These are phyloP conservation scores for Chelon auratus DNA, from an alignment of 2,797 vertebrate genomes.

Conservation along the genomic window DNA sequence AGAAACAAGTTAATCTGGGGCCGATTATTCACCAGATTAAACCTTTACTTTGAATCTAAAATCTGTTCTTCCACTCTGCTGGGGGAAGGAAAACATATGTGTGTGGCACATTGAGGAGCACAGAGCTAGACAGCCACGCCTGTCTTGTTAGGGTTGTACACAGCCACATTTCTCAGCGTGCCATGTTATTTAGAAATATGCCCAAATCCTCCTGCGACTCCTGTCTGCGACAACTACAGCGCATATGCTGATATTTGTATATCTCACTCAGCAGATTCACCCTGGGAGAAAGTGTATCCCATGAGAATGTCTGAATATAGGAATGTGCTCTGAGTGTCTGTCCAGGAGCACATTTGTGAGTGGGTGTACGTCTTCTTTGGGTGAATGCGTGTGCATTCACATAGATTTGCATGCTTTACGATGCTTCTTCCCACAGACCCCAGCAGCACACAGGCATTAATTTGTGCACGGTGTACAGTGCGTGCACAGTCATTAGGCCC, in stretches of 20 bases:
- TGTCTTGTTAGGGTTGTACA: slow-evolving; percentile 49
- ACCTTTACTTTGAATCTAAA: slow-evolving; percentile 8
- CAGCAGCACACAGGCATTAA: slow-evolving; percentile 41
- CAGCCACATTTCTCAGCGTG: slow-evolving; percentile 47
- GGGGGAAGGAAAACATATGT: slow-evolving; percentile 17
- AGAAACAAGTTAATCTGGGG: slow-evolving; percentile 21
- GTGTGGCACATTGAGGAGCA: slow-evolving; percentile 6
- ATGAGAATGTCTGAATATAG: slow-evolving; percentile 59
- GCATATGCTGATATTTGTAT: slow-evolving; percentile 63
- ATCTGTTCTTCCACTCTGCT: slow-evolving; percentile 9
- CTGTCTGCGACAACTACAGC: slow-evolving; percentile 58
- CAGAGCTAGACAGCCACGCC: slow-evolving; percentile 34
- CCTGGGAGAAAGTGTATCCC: slow-evolving; percentile 58
- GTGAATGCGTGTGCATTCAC: slow-evolving; percentile 33
- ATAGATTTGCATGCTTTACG: slow-evolving; percentile 53
- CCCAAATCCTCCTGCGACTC: slow-evolving; percentile 46
- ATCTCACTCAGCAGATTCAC: slow-evolving; percentile 69
- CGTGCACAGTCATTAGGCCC: slow-evolving; percentile 50
- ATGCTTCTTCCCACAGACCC: slow-evolving; percentile 42
- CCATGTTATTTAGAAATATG: slow-evolving; percentile 58
- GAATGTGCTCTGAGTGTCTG: slow-evolving; percentile 47
- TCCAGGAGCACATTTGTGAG: slow-evolving; percentile 40
- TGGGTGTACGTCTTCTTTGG: slow-evolving; percentile 37
- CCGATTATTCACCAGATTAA: slow-evolving; percentile 11
- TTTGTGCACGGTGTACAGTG: slow-evolving; percentile 42